Evolutionary conservation across 2,113 vertebrate genomes (phyloP).

Genomic region (Regulus satrapa): DNA sequence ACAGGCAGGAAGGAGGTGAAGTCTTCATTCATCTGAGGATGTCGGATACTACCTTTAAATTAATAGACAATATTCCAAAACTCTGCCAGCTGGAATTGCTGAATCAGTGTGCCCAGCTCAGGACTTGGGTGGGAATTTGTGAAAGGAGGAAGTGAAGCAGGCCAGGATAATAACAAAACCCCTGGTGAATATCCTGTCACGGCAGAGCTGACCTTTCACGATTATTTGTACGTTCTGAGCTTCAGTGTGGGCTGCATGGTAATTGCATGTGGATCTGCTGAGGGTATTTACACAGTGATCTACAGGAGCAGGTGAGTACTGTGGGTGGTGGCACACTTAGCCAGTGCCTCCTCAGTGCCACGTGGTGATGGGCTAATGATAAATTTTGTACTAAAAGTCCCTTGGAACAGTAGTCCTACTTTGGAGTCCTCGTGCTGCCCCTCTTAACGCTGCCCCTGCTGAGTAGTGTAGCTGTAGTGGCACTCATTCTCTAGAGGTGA

Average conservation of each 20-base stretch:
- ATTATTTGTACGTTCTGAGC: slow-evolving; percentile 47
- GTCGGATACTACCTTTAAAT: not conserved
- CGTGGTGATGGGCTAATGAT: not conserved
- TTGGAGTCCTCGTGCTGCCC: not conserved
- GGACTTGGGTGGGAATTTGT: not conserved
- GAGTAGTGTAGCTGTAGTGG: not conserved
- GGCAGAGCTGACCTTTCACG: not conserved
- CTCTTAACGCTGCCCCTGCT: not conserved
- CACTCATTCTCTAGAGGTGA: not conserved
- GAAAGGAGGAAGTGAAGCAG: not conserved
- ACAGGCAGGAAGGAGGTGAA: not conserved
- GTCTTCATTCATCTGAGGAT: not conserved
- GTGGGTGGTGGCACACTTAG: not conserved
- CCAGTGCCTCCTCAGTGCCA: not conserved
- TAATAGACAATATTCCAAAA: not conserved
- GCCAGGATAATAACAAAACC: not conserved
- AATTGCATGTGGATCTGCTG: slow-evolving; percentile 34
- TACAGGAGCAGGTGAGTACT: not conserved
- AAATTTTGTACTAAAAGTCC: not conserved
- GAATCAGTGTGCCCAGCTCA: not conserved
- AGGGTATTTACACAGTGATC: slow-evolving; percentile 40
- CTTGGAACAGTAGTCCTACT: not conserved
- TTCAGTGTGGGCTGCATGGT: slow-evolving; percentile 35
- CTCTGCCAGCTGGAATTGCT: not conserved
- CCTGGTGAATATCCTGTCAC: not conserved